phyloP scores from a whole-genome alignment of 1,140 invertebrate species.

The Bombus superbus region DNA sequence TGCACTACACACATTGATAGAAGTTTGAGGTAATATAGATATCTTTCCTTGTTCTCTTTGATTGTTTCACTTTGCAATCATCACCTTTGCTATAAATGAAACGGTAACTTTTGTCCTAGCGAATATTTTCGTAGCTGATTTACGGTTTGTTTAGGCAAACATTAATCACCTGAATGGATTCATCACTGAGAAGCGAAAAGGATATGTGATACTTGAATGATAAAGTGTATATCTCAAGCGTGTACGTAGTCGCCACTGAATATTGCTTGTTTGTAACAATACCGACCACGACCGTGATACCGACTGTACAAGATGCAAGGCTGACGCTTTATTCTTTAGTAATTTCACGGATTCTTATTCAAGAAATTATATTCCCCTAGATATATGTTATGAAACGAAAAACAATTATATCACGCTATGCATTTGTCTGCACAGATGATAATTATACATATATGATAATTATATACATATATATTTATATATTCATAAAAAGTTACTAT shows the following conservation, averaged over 20 bases:
- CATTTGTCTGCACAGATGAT: no score
- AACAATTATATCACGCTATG: no score
- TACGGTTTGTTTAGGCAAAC: conserved; percentile 35
- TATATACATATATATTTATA: no score
- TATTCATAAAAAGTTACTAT: no score
- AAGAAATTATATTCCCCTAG: conserved; percentile 20
- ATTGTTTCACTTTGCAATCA: conserved; percentile 36
- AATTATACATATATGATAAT: no score
- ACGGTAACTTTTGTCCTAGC: background rate
- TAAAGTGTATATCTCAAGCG: conserved; percentile 35
- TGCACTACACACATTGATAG: conserved; percentile 25
- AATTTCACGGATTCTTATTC: background rate
- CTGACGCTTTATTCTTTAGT: conserved; percentile 27
- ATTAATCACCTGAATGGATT: conserved; percentile 52
- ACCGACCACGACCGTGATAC: background rate
- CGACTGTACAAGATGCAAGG: conserved; percentile 6
- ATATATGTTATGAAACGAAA: background rate
- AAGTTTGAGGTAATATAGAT: conserved; percentile 35
- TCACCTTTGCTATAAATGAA: conserved; percentile 16
- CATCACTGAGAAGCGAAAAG: conserved; percentile 33
- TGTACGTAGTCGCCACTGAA: conserved; percentile 38
- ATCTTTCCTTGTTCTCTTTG: conserved; percentile 20
- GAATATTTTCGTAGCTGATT: background rate
- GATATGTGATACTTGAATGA: conserved; percentile 46
- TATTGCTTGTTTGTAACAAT: conserved; percentile 48